phyloP scores from a whole-genome alignment of 2,797 vertebrate genomes.

The Bradypodion ventrale region DNA sequence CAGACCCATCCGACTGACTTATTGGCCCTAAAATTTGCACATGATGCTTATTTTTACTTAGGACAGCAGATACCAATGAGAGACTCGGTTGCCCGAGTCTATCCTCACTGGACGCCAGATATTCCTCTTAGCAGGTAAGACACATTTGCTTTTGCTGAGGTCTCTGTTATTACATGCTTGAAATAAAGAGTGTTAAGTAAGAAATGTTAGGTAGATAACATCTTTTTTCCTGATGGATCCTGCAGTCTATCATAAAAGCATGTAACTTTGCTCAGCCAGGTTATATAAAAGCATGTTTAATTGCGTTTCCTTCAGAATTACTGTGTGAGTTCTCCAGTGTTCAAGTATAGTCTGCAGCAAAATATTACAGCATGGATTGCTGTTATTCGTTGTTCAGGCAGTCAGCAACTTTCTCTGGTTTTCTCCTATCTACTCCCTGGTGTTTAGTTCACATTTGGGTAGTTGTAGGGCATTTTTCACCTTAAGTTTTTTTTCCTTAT shows the following conservation, averaged over 20 bases:
- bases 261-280: not conserved
- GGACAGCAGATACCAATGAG: constrained; percentile 85
- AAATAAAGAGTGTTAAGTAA: not conserved
- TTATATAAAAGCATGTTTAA: not conserved
- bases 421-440: not conserved
- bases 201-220: not conserved
- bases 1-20: constrained; percentile 89
- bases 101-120: constrained; percentile 89
- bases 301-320: not conserved
- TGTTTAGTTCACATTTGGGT: not conserved
- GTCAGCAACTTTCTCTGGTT: not conserved
- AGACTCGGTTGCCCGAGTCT: constrained; percentile 87
- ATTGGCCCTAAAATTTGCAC: constrained; percentile 90
- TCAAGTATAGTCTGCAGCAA: not conserved
- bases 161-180: rapidly evolving
- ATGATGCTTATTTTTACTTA: constrained; percentile 89
- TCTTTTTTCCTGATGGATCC: not conserved
- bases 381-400: not conserved
- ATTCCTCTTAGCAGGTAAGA: constrained; percentile 85
- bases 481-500: not conserved
- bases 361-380: not conserved
- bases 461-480: not conserved
- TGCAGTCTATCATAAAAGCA: not conserved
- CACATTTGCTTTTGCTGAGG: not conserved
- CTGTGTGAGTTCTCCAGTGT: not conserved